Evolutionary conservation across 2,113 vertebrate species (phyloP).

Genomic region (Fregata magnificens): DNA sequence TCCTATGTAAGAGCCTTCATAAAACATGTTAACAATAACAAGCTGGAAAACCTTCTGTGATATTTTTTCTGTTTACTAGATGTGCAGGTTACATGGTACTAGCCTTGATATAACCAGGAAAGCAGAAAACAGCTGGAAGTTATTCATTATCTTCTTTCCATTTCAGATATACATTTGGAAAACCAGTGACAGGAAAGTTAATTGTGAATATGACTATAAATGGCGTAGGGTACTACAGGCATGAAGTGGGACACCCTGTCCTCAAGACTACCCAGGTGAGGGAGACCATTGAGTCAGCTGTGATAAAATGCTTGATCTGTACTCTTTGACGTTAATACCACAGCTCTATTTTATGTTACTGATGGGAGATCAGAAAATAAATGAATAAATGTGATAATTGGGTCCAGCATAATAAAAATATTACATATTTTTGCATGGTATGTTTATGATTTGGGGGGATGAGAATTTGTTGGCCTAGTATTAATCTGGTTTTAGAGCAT

Average conservation of each 20-base stretch:
- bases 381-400: not conserved
- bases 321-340: not conserved
- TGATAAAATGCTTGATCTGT: not conserved
- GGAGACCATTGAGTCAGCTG: not conserved
- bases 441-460: not conserved
- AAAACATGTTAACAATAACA: not conserved
- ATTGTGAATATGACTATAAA: conserved; percentile 91
- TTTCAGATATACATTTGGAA: conserved; percentile 90
- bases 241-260: conserved; percentile 88
- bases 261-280: conserved; percentile 88
- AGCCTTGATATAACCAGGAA: not conserved
- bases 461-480: not conserved
- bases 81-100: not conserved
- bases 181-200: conserved; percentile 86
- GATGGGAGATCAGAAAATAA: not conserved
- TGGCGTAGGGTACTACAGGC: conserved; percentile 91
- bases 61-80: not conserved
- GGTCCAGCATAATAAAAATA: not conserved
- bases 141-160: not conserved
- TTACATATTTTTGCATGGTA: not conserved
- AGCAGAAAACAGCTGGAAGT: not conserved
- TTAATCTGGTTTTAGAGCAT: not conserved
- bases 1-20: not conserved
- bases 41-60: not conserved
- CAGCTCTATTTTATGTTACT: not conserved